Percentiles rank a stretch among this genome's conserved stretches.
These are phyloP conservation scores for Clanis bilineata DNA, from an alignment of 2,888 invertebrate genomes.

Conservation along the genomic window DNA sequence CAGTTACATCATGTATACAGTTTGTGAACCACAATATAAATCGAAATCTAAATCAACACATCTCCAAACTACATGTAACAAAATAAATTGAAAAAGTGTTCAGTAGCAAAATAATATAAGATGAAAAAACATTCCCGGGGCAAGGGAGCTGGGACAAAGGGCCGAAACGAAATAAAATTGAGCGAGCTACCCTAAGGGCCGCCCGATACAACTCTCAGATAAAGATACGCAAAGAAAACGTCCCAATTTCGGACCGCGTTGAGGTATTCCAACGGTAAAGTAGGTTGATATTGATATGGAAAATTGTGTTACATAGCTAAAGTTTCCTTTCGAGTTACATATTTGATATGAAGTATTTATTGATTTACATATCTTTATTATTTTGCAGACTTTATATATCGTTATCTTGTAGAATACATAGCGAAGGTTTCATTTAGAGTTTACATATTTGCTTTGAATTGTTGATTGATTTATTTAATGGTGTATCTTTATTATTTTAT, in stretches of 20 bases:
- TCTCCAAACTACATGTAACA: slow-evolving; percentile 11
- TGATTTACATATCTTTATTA: neutral
- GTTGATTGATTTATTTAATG: too few species aligned
- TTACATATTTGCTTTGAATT: too few species aligned
- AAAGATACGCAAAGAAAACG: slow-evolving; percentile 29
- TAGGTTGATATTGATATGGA: slow-evolving; percentile 2
- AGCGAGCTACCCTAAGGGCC: slow-evolving; percentile 35
- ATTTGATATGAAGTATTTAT: slow-evolving; percentile 1
- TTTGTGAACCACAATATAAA: neutral
- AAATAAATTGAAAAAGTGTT: slow-evolving; percentile 40
- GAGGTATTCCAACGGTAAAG: slow-evolving; percentile 7
- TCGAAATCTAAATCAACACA: slow-evolving; percentile 20
- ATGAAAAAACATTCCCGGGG: slow-evolving; percentile 38
- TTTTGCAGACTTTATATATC: too few species aligned
- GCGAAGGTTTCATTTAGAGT: too few species aligned
- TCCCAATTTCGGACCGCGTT: slow-evolving; percentile 23
- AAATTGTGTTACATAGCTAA: neutral
- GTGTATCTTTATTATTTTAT: too few species aligned
- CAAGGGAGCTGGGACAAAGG: slow-evolving; percentile 35
- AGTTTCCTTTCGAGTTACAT: neutral
- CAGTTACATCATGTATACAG: neutral
- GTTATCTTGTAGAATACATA: too few species aligned
- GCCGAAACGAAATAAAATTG: slow-evolving; percentile 43
- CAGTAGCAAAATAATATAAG: slow-evolving; percentile 36
- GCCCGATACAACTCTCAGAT: slow-evolving; percentile 35